Conservation (phyloP, 2,113 vertebrate species). For the Channa maculata region DNA sequence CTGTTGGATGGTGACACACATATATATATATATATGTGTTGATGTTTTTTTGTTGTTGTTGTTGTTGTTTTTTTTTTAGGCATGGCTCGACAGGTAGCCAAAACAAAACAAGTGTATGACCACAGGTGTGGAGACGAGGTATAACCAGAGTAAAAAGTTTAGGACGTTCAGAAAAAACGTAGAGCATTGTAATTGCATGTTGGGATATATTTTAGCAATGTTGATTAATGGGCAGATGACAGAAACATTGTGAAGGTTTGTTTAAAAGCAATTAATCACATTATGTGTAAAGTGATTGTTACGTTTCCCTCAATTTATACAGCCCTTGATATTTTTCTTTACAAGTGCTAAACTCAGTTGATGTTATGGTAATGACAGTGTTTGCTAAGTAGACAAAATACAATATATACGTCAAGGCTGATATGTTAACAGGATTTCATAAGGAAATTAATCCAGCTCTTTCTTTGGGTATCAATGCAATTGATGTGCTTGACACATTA, state of each 20-base stretch:
- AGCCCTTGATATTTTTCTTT: too few species aligned
- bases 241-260: too few species aligned
- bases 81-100: constrained; percentile 32
- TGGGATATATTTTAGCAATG: neutral
- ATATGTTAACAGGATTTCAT: neutral
- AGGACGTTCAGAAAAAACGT: constrained; percentile 15
- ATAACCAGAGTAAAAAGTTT: constrained; percentile 17
- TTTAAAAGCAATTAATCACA: too few species aligned
- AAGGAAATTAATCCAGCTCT: neutral
- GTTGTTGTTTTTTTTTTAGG: neutral
- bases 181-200: constrained; percentile 11
- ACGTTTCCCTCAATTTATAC: too few species aligned
- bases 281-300: too few species aligned
- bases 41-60: too few species aligned
- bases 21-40: too few species aligned
- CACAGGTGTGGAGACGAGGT: constrained; percentile 12
- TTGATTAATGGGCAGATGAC: constrained; percentile 17
- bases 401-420: neutral
- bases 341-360: neutral
- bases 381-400: neutral
- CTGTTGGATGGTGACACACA: constrained; percentile 1
- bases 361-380: neutral
- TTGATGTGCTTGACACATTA: constrained; percentile 7
- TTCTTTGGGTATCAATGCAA: constrained; percentile 6
- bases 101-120: constrained; percentile 13